A percentile compares a stretch with the other conserved stretches of the same genome.
Evolutionary conservation across 2,888 invertebrate species (phyloP).

Genomic region (Acanthopleura granulata): DNA sequence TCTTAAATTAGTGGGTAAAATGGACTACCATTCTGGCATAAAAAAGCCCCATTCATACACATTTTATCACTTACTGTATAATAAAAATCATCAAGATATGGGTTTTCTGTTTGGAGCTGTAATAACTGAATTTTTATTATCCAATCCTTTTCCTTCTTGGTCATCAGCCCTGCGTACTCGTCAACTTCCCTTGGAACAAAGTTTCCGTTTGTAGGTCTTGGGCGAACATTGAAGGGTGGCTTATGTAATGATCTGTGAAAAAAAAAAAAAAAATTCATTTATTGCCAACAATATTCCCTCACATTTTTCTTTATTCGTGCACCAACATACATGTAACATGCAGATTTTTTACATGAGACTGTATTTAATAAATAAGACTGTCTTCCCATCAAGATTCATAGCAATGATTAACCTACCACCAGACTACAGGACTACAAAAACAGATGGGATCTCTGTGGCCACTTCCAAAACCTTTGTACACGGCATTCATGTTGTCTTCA

Average conservation of each 20-base stretch:
- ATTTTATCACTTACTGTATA: constrained; percentile 80
- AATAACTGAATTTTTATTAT: constrained; percentile 93
- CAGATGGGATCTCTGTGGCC: too few species aligned
- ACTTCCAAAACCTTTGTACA: too few species aligned
- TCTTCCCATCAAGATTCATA: too few species aligned
- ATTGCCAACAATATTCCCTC: not conserved
- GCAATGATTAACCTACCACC: too few species aligned
- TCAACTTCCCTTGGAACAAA: constrained; percentile 41
- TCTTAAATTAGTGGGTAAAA: too few species aligned
- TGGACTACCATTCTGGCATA: too few species aligned
- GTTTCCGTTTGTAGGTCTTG: not conserved
- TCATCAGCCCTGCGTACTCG: constrained; percentile 91
- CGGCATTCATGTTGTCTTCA: too few species aligned
- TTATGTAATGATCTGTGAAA: constrained; percentile 15
- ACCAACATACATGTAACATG: too few species aligned
- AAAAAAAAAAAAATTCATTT: not conserved
- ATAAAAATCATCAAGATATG: constrained; percentile 97
- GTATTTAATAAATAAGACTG: too few species aligned
- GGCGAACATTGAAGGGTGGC: not conserved
- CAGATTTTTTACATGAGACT: too few species aligned
- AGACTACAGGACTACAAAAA: too few species aligned
- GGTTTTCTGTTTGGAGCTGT: constrained; percentile 94
- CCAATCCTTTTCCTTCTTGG: constrained; percentile 94
- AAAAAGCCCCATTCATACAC: too few species aligned
- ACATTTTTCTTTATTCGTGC: not conserved